Evolutionary conservation across 1,140 invertebrate genomes (phyloP), one percentile per base, ranked within the genome.

Genomic region (Chrysomallon squamiferum): DNA sequence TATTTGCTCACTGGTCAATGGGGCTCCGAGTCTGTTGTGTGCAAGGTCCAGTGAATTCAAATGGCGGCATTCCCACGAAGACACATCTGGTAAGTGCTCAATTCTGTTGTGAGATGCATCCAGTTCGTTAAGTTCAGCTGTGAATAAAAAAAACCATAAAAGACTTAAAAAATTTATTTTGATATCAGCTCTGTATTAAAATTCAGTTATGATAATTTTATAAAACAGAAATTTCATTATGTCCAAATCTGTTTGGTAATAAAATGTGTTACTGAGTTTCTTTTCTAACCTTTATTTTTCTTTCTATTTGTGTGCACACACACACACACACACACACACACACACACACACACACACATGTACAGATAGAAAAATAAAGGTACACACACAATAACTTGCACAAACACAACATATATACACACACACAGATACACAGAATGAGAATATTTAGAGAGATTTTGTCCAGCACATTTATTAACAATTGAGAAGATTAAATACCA

Each of bases 31-130:
- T 32, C 49, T 45, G 66, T 82, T 82, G 63, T 76, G 59, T 22
- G 66, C 62, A 22, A 82, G 67, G 61, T 80, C 71, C 6, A 82
- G 60, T 11, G 61, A 49, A 38, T 74, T 65, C 13, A 82, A 62
- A 22, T 74, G 64, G 38, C 62, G 60, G 56, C 74, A 77, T 38
- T 78, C 72, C 80, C 80, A 82, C 2, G 62, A 43, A 3, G 65
- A 63, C 0, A 74, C 43, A 2, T 56, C 29, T 9, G 76, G 76
- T 9, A 81, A 22, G 32, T 54, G 66, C 11, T 69, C 90, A 58
- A 98, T 94, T 79, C 93, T 91, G 86, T 99, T 99, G 80, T 97
- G 92, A 9, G 93, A 95, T 20, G 97, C 86, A 86, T 98, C 95
- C 7, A 99, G 81, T 79, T 97, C 95, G 69, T 94, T 93, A 0